Base-by-base conservation (phyloP, 1,140 invertebrate species). In the Drosophila baimaii region DNA sequence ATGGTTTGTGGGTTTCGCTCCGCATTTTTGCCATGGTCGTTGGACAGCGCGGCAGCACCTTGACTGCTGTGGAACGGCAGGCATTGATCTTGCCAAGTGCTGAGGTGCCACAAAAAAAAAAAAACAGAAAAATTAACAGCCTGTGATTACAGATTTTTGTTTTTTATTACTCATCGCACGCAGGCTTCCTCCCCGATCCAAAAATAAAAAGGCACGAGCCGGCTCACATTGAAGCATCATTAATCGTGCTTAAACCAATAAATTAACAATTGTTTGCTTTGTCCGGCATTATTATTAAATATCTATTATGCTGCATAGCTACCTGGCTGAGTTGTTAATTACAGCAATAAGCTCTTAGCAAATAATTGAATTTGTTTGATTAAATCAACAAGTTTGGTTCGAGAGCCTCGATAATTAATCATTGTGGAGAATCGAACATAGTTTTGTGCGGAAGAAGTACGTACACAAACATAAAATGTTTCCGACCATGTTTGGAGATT, bases 241-340 rank as follows among this genome's bases (percentile, higher is more conserved):
- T 79, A 79, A 83, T 70, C 69, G 79, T 77, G 80, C 75, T 58
- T 73, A 79, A 82, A 75, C 75, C 73, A 83, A 82, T 83, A 79
- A 82, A 82, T 83, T 70, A 77, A 57, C 74, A 73, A 75, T 75
- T 69, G 77, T 75, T 69, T 51, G 70, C 77, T 79, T 65, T 62
- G 72, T 81, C 47, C 47, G 59, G 46, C 46, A 41, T 66, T 54
- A 51, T 66, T 72, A 54, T 81, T 55, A 37, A 61, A 58, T 62
- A 41, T 35, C 23, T 43, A 33, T 73, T 79, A 61, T 68, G 44
- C 54, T 41, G 19, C 15, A 43, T 23, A 23, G 65, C 44, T 63
- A 47, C 59, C 59, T 46, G 31, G 47, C 71, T 62, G 33, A 41
- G 74, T 39, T 79, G 61, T 73, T 79, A 79, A 79, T 79, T 79